These are phyloP conservation scores for Chironomus striatipennis DNA, from an alignment of 1,140 invertebrate species.

Conservation along the genomic window DNA sequence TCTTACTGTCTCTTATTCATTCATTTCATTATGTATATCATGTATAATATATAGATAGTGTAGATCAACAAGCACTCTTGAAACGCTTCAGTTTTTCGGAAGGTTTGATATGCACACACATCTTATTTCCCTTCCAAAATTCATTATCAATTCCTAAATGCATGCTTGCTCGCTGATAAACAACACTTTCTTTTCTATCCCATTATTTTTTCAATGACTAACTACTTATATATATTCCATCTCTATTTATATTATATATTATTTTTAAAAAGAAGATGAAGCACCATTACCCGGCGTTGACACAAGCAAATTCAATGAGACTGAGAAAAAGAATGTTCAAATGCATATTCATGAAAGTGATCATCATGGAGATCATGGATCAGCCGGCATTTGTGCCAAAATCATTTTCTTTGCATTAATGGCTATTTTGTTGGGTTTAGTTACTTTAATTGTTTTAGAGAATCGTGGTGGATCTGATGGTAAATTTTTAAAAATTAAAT, in stretches of 20 bases:
- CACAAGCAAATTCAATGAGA: neutral
- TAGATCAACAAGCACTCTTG: slow-evolving; percentile 13
- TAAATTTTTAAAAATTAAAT: slow-evolving; percentile 42
- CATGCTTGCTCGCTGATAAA: no score
- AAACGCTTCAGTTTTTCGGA: neutral
- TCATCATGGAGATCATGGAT: slow-evolving; percentile 49
- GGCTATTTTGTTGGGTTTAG: slow-evolving; percentile 55
- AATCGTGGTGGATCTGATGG: slow-evolving; percentile 65
- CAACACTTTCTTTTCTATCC: neutral
- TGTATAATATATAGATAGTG: neutral
- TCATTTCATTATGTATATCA: neutral
- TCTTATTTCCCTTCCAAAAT: no score
- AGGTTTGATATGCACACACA: neutral
- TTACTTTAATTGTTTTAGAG: slow-evolving; percentile 69
- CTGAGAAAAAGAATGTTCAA: slow-evolving; percentile 49
- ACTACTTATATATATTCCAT: neutral
- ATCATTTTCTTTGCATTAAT: slow-evolving; percentile 69
- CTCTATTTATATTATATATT: neutral
- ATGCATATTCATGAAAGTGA: slow-evolving; percentile 64
- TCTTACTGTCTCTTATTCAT: neutral
- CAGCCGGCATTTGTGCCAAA: slow-evolving; percentile 71
- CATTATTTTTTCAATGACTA: neutral
- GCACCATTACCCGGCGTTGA: slow-evolving; percentile 6
- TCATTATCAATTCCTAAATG: no score
- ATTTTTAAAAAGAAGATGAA: neutral